phyloP scores from a whole-genome alignment of 2,113 vertebrate genomes.

The Pongo abelii region DNA sequence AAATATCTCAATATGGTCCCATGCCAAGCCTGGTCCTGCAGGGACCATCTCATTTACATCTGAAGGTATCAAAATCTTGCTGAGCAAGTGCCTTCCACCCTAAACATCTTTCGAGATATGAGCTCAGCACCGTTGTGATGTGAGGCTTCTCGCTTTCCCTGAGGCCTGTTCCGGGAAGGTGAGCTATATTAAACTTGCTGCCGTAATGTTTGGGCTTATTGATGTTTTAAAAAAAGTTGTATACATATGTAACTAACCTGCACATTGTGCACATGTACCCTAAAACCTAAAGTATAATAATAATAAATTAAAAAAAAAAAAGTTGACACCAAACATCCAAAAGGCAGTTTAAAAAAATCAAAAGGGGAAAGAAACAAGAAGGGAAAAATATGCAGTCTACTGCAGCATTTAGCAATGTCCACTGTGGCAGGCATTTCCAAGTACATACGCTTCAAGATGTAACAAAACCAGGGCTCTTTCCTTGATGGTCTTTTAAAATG shows the following conservation, averaged over 20 bases:
- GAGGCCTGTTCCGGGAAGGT: conserved; percentile 52
- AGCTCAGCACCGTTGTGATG: conserved; percentile 59
- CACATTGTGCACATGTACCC: too few relatives aligned
- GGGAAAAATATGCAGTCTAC: neutral
- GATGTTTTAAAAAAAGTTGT: conserved; percentile 55
- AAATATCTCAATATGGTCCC: neutral
- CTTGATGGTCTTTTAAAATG: conserved; percentile 72
- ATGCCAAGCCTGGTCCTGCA: neutral
- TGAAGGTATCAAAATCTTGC: conserved; percentile 48
- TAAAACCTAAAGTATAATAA: too few relatives aligned
- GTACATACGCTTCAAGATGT: neutral
- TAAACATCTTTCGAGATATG: conserved; percentile 66
- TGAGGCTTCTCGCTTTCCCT: conserved; percentile 29
- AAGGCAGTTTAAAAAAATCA: conserved; percentile 31
- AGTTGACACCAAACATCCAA: conserved; percentile 48
- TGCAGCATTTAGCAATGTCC: conserved; percentile 53
- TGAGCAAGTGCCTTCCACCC: conserved; percentile 65
- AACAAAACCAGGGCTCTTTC: conserved; percentile 50
- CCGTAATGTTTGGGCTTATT: conserved; percentile 64
- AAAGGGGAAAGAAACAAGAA: conserved; percentile 56
- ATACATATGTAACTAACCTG: too few relatives aligned
- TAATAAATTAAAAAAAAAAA: conserved; percentile 12
- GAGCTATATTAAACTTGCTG: conserved; percentile 71
- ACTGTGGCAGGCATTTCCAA: conserved; percentile 53
- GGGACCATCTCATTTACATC: conserved; percentile 51